These are phyloP conservation scores for Gorsachius goisagi DNA, from an alignment of 2,113 vertebrate genomes.

Conservation along the genomic window DNA sequence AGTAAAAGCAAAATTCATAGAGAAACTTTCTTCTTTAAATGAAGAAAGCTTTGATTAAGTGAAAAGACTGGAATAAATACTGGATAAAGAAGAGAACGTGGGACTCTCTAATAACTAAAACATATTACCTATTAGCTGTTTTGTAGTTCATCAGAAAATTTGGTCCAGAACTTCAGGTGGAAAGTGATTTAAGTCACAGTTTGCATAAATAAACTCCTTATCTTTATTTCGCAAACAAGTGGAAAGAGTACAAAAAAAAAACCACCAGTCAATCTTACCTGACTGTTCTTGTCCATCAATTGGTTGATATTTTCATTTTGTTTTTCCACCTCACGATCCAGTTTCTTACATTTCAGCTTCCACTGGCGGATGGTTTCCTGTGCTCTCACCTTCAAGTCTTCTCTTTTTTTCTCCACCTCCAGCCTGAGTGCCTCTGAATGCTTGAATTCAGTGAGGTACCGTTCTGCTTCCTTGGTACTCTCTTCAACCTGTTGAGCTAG, in stretches of 20 bases:
- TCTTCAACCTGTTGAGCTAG: conserved; percentile 76
- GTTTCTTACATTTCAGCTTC: conserved; percentile 86
- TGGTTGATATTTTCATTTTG: conserved; percentile 63
- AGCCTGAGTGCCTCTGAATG: conserved; percentile 79
- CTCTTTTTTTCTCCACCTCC: conserved; percentile 80
- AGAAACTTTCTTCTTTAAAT: not conserved
- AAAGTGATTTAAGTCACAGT: not conserved
- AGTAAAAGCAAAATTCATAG: not conserved
- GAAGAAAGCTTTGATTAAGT: not conserved
- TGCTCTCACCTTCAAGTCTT: conserved; percentile 86
- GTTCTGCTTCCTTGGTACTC: conserved; percentile 72
- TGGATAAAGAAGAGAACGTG: not conserved
- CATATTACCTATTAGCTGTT: not conserved
- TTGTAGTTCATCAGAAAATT: not conserved
- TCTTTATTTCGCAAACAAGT: not conserved
- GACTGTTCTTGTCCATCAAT: conserved; percentile 73
- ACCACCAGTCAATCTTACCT: conserved; percentile 66
- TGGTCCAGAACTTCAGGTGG: not conserved
- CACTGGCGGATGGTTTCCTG: conserved; percentile 87
- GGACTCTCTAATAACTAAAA: not conserved
- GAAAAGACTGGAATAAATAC: not conserved
- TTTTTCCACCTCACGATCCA: conserved; percentile 83
- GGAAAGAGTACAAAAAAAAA: not conserved
- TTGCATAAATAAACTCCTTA: not conserved
- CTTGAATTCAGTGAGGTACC: conserved; percentile 69